A percentile compares a stretch with the other conserved stretches of the same genome.
Evolutionary conservation across 2,113 vertebrate genomes (phyloP).

Genomic region (Phrynocephalus versicolor): DNA sequence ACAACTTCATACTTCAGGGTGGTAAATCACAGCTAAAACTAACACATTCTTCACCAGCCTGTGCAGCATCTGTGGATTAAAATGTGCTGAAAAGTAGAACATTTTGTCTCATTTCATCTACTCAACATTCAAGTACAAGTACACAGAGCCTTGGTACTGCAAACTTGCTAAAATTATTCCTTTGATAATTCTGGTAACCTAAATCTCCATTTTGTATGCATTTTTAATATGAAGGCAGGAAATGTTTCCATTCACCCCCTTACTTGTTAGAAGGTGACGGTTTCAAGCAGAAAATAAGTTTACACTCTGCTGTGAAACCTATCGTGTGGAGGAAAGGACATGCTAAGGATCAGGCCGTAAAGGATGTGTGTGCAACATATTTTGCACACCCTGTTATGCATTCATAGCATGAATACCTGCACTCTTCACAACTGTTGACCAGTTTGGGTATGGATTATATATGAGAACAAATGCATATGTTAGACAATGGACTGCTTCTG

Average conservation of each 20-base stretch:
- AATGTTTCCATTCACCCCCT: conserved; percentile 36
- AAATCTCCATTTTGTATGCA: conserved; percentile 38
- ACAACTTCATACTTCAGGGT: conserved; percentile 71
- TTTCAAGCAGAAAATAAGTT: conserved; percentile 28
- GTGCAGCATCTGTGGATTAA: conserved; percentile 82
- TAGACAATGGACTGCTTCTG: no score
- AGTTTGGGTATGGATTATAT: neutral
- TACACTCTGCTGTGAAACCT: neutral
- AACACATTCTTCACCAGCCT: conserved; percentile 79
- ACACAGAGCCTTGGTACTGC: conserved; percentile 66
- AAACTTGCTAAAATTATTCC: conserved; percentile 70
- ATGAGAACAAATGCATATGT: neutral
- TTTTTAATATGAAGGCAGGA: conserved; percentile 21
- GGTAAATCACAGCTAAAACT: conserved; percentile 79
- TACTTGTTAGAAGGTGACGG: conserved; percentile 44
- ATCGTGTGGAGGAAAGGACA: neutral
- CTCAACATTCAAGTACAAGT: conserved; percentile 77
- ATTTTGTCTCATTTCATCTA: conserved; percentile 81
- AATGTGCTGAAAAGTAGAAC: conserved; percentile 85
- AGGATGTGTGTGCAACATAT: neutral
- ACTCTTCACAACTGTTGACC: neutral
- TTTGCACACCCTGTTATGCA: neutral
- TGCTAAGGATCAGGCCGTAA: neutral
- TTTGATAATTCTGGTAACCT: conserved; percentile 61
- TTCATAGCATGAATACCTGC: neutral